Base-by-base conservation (phyloP, 1,140 invertebrate genomes). In the Chlorops oryzae region DNA sequence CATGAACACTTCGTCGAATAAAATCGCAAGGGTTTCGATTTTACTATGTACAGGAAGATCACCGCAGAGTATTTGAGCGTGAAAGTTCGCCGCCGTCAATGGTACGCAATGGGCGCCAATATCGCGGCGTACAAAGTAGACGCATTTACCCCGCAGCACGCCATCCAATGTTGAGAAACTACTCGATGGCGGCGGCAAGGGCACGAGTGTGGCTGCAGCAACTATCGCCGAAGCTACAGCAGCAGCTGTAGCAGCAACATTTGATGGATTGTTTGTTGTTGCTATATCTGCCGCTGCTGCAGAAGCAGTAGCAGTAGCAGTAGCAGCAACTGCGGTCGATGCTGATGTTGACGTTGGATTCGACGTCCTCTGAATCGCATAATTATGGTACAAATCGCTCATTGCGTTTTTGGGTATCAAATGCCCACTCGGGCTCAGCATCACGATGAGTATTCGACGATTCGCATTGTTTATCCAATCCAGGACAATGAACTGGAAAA, bases 1-100 rank as follows among this genome's bases (percentile, higher is more conserved):
- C 17, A 84, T 73, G 28, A 87, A 47, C 68, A 88, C 85, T 59
- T 90, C 81, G 63, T 91, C 86, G 25, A 89, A 77, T 38, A 90
- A 78, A 32, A 81, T 75, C 18, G 82, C 78, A 13, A 92, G 70
- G 2, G 86, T 70, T 44, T 70, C 67, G 18, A 69, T 66, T 63
- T 70, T 69, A 34, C 63, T 83, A 56, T 81, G 81, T 5, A 82
- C 77, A 2, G 85, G 79, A 60, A 91, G 78, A 66, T 92, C 88
- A 9, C 90, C 89, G 56, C 80, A 84, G 2, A 86, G 73, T 12
- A 92, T 63, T 2, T 77, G 67, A 23, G 76, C 74, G 45, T 75
- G 70, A 7, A 86, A 72, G 57, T 83, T 80, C 28, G 81, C 77
- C 49, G 75, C 79, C 2, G 76, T 74, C 10, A 87, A 62, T 13